Evolutionary conservation across 2,797 vertebrate species (phyloP).

Genomic region (Amphiprion clarkii): DNA sequence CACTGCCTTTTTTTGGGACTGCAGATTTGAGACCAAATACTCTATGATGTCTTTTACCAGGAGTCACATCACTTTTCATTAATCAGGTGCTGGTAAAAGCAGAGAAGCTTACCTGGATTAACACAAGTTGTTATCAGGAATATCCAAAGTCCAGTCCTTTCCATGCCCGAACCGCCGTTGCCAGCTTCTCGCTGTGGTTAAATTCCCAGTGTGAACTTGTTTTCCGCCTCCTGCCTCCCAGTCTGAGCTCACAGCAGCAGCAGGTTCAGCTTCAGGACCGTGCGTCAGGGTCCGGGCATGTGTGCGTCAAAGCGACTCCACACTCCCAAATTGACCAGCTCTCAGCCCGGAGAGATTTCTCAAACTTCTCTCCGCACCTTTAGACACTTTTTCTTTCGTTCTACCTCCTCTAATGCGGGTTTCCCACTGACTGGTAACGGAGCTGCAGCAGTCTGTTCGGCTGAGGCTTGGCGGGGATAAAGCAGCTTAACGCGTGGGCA

Average conservation of each 20-base stretch:
- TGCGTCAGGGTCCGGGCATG: conserved; percentile 30
- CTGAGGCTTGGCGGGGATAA: conserved; percentile 75
- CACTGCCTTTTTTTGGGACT: too few species aligned
- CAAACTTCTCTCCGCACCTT: conserved; percentile 27
- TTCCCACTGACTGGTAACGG: conserved; percentile 37
- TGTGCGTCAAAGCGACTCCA: conserved; percentile 6
- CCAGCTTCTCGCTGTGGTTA: conserved; percentile 69
- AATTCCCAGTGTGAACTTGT: conserved; percentile 57
- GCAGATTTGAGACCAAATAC: neutral
- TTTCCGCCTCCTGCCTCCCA: conserved; percentile 29
- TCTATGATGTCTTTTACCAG: neutral
- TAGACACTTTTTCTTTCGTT: conserved; percentile 39
- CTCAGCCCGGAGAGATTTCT: neutral
- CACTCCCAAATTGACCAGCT: neutral
- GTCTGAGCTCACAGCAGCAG: conserved; percentile 22
- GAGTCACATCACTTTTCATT: neutral
- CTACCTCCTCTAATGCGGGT: conserved; percentile 5
- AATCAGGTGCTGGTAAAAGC: neutral
- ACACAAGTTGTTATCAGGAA: conserved; percentile 75
- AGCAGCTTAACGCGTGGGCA: conserved; percentile 81
- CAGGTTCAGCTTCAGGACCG: conserved; percentile 39
- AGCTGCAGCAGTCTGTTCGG: conserved; percentile 55
- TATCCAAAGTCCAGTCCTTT: conserved; percentile 70
- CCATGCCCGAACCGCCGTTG: conserved; percentile 72
- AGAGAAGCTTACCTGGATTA: conserved; percentile 68